Percentiles rank a stretch among this genome's conserved stretches.
phyloP scores from a whole-genome alignment of 1,140 invertebrate genomes.

The Chlorops oryzae region DNA sequence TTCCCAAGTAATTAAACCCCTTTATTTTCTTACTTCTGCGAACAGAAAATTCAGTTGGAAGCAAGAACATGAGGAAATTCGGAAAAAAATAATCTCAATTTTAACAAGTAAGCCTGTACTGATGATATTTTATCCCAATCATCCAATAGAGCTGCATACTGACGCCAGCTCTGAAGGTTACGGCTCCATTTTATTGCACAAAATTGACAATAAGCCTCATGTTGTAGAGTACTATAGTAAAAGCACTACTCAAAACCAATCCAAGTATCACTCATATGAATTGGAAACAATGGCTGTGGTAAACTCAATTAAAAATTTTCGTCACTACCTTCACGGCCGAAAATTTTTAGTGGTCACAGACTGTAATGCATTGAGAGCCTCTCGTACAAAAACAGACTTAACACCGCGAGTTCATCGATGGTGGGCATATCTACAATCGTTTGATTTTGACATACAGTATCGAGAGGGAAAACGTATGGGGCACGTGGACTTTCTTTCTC shows the following conservation, averaged over 20 bases:
- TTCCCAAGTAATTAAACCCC: conserved; percentile 5
- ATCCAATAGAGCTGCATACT: background rate
- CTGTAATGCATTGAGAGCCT: conserved; percentile 32
- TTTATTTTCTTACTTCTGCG: conserved; percentile 5
- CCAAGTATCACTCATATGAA: too few relatives aligned
- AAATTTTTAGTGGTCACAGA: conserved; percentile 28
- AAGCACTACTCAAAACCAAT: background rate
- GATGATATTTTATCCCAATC: too few relatives aligned
- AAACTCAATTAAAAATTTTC: conserved; percentile 10
- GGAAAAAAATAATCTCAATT: too few relatives aligned
- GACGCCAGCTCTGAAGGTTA: too few relatives aligned
- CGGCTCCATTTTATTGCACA: conserved; percentile 1
- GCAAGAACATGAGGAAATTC: too few relatives aligned
- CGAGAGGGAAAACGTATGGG: too few relatives aligned
- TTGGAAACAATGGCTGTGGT: background rate
- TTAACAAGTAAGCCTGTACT: too few relatives aligned
- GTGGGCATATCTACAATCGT: too few relatives aligned
- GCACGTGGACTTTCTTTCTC: conserved; percentile 18
- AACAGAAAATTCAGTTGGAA: conserved; percentile 3
- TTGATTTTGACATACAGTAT: too few relatives aligned
- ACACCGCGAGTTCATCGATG: conserved; percentile 19
- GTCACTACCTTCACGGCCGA: conserved; percentile 1
- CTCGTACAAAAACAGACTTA: conserved; percentile 24
- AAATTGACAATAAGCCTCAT: background rate
- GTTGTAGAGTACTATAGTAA: conserved; percentile 1